Evolutionary conservation across 1,140 invertebrate species (phyloP).

Genomic region (Globodera rostochiensis): DNA sequence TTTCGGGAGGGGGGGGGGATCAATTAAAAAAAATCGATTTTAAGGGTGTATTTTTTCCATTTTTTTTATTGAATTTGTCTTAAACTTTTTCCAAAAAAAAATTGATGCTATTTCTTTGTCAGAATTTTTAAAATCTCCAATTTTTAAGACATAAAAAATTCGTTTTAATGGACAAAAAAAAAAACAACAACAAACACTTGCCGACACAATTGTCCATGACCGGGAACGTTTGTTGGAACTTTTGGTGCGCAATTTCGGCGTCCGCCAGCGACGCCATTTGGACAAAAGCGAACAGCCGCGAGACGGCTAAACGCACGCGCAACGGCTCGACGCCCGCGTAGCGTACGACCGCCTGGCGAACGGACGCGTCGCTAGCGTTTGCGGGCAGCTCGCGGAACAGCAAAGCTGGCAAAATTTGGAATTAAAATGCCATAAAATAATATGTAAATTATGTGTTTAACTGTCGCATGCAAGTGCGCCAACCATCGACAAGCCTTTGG

Average conservation of each 20-base stretch:
- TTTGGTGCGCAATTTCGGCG: background rate
- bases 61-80: too few relatives aligned
- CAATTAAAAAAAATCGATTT: background rate
- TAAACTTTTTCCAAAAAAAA: too few relatives aligned
- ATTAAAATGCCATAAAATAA: background rate
- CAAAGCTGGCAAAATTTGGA: background rate
- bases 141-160: background rate
- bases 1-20: background rate
- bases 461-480: conserved; percentile 1
- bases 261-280: background rate
- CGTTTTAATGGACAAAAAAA: background rate
- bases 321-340: too few relatives aligned
- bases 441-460: background rate
- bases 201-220: background rate
- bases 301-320: background rate
- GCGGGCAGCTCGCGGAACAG: background rate
- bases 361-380: background rate
- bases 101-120: background rate
- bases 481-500: background rate
- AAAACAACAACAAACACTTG: background rate
- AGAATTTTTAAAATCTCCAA: background rate
- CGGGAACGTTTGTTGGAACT: background rate
- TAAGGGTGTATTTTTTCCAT: too few relatives aligned
- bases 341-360: background rate
- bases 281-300: background rate